Percentiles rank a stretch among this genome's conserved stretches.
Conservation (phyloP, 1,140 invertebrate genomes). For the Aphidius gifuensis region DNA sequence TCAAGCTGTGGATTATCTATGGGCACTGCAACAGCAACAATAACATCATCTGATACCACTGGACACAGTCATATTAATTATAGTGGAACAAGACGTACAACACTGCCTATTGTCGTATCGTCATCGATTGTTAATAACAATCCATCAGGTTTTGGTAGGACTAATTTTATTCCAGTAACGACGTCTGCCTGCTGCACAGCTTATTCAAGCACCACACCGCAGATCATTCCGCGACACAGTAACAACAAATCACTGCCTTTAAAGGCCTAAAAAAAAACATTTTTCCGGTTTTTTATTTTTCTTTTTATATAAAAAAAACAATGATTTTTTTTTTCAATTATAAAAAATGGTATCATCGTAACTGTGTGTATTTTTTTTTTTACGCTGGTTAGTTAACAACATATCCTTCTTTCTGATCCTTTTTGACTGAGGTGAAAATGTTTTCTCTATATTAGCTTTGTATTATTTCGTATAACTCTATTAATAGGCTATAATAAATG, state of each 20-base stretch:
- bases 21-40: slow-evolving; percentile 13
- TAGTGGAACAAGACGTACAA: slow-evolving; percentile 34
- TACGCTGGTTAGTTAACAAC: too few species aligned
- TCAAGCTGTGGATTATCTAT: neutral
- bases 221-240: slow-evolving; percentile 22
- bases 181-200: slow-evolving; percentile 20
- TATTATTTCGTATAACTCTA: too few species aligned
- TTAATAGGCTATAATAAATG: too few species aligned
- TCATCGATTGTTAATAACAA: slow-evolving; percentile 26
- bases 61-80: slow-evolving; percentile 8
- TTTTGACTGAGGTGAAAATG: too few species aligned
- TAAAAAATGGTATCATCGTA: neutral
- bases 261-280: slow-evolving; percentile 5
- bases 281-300: slow-evolving; percentile 8
- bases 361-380: neutral
- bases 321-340: slow-evolving; percentile 9
- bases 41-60: slow-evolving; percentile 13
- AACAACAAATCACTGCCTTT: slow-evolving; percentile 21
- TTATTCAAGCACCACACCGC: slow-evolving; percentile 22
- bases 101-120: slow-evolving; percentile 39
- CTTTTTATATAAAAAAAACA: neutral
- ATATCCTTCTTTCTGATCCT: too few species aligned
- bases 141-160: slow-evolving; percentile 19
- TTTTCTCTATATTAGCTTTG: too few species aligned
- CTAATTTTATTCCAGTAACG: slow-evolving; percentile 10